phyloP scores from a whole-genome alignment of 2,888 invertebrate species.

The Cloeon dipterum region DNA sequence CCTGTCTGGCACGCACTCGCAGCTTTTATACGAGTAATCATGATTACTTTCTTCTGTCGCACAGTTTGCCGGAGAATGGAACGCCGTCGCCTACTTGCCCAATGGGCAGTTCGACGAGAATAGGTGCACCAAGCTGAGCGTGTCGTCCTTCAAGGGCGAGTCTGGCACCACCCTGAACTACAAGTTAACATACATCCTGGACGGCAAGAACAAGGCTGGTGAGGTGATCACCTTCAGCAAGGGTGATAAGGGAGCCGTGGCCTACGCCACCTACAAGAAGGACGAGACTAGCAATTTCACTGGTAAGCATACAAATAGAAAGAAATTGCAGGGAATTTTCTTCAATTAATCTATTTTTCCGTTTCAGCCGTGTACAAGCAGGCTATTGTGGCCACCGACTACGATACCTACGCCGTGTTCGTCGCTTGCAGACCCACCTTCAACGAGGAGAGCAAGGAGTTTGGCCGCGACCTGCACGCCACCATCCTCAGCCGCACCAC shows the following conservation, averaged over 20 bases:
- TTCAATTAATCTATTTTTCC: too few relatives aligned
- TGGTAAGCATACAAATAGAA: too few relatives aligned
- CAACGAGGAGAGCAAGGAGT: slow-evolving; percentile 6
- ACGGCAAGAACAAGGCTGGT: slow-evolving; percentile 2
- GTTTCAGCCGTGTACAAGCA: too few relatives aligned
- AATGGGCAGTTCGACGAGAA: too few relatives aligned
- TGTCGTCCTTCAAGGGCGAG: neutral
- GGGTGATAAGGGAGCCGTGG: slow-evolving; percentile 3
- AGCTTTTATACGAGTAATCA: too few relatives aligned
- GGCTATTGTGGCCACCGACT: slow-evolving; percentile 8
- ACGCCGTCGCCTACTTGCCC: neutral
- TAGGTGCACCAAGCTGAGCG: slow-evolving; percentile 5
- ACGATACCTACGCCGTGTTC: slow-evolving; percentile 8
- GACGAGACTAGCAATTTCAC: slow-evolving; percentile 2
- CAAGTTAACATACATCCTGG: slow-evolving; percentile 1
- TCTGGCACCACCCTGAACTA: neutral
- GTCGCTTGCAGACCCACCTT: slow-evolving; percentile 7
- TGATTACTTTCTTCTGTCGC: too few relatives aligned
- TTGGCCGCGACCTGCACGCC: slow-evolving; percentile 6
- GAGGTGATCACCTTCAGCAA: slow-evolving; percentile 5
- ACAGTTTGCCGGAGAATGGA: slow-evolving; percentile 6
- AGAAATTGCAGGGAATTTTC: too few relatives aligned
- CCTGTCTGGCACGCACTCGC: too few relatives aligned
- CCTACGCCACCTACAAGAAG: slow-evolving; percentile 6
- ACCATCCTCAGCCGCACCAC: slow-evolving; percentile 6